Conservation (phyloP, 1,140 invertebrate species). For the Listronotus bonariensis region DNA sequence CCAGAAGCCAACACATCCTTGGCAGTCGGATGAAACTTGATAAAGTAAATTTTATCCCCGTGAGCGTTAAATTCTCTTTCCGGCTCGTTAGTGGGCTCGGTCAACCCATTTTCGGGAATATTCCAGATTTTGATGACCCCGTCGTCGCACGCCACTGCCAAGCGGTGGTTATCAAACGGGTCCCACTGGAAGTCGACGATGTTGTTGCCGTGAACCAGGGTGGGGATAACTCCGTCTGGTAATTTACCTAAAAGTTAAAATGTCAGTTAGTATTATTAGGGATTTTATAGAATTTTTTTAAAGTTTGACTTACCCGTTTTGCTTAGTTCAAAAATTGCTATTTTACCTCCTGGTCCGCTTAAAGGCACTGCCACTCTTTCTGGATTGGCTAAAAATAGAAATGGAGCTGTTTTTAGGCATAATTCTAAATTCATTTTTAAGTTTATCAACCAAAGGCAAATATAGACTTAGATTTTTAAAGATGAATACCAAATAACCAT, state of each 20-base stretch:
- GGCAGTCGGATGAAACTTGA: slow-evolving; percentile 89
- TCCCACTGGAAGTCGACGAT: slow-evolving; percentile 94
- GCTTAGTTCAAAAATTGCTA: slow-evolving; percentile 84
- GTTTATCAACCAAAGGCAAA: too few relatives aligned
- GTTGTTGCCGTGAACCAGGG: slow-evolving; percentile 84
- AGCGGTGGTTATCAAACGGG: slow-evolving; percentile 79
- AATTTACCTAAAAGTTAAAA: slow-evolving; percentile 60
- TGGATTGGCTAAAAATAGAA: slow-evolving; percentile 71
- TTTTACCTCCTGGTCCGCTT: slow-evolving; percentile 85
- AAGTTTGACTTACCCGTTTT: slow-evolving; percentile 61
- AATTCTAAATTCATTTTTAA: too few relatives aligned
- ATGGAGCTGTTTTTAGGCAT: too few relatives aligned
- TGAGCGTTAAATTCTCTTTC: slow-evolving; percentile 69
- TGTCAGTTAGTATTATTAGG: not conserved
- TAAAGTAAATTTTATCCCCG: slow-evolving; percentile 88
- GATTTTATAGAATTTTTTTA: not conserved
- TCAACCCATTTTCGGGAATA: slow-evolving; percentile 51
- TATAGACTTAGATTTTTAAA: too few relatives aligned
- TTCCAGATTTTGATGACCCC: slow-evolving; percentile 86
- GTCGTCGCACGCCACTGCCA: slow-evolving; percentile 89
- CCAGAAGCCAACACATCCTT: slow-evolving; percentile 80
- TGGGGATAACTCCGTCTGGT: slow-evolving; percentile 80
- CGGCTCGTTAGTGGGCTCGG: slow-evolving; percentile 71
- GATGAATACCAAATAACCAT: too few relatives aligned
- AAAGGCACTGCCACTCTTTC: slow-evolving; percentile 85